phyloP scores from a whole-genome alignment of 2,888 invertebrate species.

The Drosophila falleni region DNA sequence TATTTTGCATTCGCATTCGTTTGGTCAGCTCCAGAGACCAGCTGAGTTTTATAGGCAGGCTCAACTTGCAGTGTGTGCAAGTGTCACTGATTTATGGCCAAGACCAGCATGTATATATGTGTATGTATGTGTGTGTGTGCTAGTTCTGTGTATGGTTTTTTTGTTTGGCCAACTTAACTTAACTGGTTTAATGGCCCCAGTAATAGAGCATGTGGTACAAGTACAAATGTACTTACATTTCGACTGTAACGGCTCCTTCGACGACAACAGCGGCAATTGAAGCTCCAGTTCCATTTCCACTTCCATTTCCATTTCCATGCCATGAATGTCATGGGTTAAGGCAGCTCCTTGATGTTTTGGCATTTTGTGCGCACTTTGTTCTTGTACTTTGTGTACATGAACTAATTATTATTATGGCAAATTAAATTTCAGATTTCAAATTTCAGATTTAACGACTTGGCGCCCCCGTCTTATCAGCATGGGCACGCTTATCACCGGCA shows the following conservation, averaged over 20 bases:
- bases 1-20: slow-evolving; percentile 56
- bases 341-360: slow-evolving; percentile 45
- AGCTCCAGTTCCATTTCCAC: slow-evolving; percentile 18
- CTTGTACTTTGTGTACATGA: slow-evolving; percentile 34
- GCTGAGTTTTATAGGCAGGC: slow-evolving; percentile 32
- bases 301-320: slow-evolving; percentile 26
- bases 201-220: slow-evolving; percentile 35
- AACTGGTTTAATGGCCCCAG: slow-evolving; percentile 72
- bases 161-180: slow-evolving; percentile 72
- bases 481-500: slow-evolving; percentile 67
- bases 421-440: slow-evolving; percentile 17
- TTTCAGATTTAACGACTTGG: slow-evolving; percentile 53
- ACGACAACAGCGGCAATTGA: slow-evolving; percentile 57
- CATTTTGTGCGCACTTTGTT: slow-evolving; percentile 48
- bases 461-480: slow-evolving; percentile 63
- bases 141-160: slow-evolving; percentile 42
- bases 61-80: slow-evolving; percentile 67
- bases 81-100: slow-evolving; percentile 78
- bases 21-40: slow-evolving; percentile 20
- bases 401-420: slow-evolving; percentile 56
- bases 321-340: slow-evolving; percentile 46
- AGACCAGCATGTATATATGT: slow-evolving; percentile 31
- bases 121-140: slow-evolving; percentile 26
- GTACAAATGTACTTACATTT: slow-evolving; percentile 59
- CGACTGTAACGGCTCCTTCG: slow-evolving; percentile 55